A percentile compares a stretch with the other conserved stretches of the same genome.
Conservation (phyloP, 2,113 vertebrate genomes). For the Platanista minor region DNA sequence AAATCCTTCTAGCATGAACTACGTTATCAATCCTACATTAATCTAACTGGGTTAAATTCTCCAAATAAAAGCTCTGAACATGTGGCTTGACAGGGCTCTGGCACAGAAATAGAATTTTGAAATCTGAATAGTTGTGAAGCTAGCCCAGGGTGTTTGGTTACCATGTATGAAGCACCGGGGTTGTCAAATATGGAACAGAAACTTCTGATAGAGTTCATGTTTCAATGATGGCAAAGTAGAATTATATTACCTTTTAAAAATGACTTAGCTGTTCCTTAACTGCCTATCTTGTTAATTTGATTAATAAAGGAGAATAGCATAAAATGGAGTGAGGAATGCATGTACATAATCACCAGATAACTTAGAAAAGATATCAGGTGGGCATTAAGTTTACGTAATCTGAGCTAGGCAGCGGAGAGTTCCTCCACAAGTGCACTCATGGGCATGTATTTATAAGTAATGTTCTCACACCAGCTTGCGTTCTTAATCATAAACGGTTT, state of each 20-base stretch:
- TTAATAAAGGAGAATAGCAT: not conserved
- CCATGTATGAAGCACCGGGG: fast-evolving
- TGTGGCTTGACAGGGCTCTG: not conserved
- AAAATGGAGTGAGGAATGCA: not conserved
- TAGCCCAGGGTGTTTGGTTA: not conserved
- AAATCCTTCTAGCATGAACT: not conserved
- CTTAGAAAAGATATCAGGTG: not conserved
- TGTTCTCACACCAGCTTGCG: not conserved
- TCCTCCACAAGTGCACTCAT: not conserved
- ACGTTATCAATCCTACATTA: not conserved
- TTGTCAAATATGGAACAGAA: not conserved
- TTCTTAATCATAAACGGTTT: not conserved
- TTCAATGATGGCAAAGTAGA: not conserved
- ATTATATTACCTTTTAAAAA: not conserved
- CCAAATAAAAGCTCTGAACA: not conserved
- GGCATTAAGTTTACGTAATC: not conserved
- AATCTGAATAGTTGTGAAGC: not conserved
- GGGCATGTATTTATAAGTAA: not conserved
- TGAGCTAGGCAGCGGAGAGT: not conserved
- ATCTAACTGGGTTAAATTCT: not conserved
- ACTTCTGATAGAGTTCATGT: not conserved
- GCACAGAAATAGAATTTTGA: not conserved
- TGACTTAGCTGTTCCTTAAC: not conserved
- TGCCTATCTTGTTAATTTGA: not conserved
- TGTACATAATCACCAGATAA: not conserved